These are phyloP conservation scores for Meteorus sp. DNA, from an alignment of 1,140 invertebrate genomes.

Conservation along the genomic window DNA sequence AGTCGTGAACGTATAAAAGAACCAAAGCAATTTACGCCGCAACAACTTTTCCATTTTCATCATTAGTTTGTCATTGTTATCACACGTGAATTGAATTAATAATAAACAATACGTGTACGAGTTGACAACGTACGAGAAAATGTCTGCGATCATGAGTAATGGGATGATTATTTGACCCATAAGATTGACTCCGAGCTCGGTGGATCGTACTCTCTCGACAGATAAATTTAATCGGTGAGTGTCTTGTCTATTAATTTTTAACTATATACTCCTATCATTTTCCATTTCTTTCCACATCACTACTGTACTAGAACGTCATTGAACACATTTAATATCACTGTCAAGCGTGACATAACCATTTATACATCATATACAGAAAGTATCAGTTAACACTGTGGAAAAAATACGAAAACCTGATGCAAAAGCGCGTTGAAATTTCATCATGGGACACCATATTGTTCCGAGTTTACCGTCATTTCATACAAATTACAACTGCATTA, in stretches of 20 bases:
- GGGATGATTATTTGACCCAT: constrained; percentile 53
- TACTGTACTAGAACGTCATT: too few species aligned
- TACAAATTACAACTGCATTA: too few species aligned
- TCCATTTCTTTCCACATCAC: too few species aligned
- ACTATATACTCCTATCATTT: neutral
- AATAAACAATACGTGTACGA: neutral
- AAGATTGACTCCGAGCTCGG: constrained; percentile 52
- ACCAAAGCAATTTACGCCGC: too few species aligned
- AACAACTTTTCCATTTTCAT: neutral
- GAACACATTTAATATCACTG: neutral
- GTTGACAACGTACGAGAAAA: constrained; percentile 16
- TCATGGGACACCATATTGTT: constrained; percentile 28
- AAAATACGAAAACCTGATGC: neutral
- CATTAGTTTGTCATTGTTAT: neutral
- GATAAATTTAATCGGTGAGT: constrained; percentile 50
- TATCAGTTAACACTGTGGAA: neutral
- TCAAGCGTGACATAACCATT: neutral
- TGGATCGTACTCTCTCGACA: constrained; percentile 44
- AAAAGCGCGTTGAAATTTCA: constrained; percentile 1
- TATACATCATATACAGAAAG: neutral
- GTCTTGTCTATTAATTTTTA: constrained; percentile 2
- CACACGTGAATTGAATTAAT: neutral
- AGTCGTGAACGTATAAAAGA: too few species aligned
- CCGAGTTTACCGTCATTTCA: too few species aligned
- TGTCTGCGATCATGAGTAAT: constrained; percentile 39